Conservation (phyloP, 2,113 vertebrate species). For the Poicephalus gulielmi region DNA sequence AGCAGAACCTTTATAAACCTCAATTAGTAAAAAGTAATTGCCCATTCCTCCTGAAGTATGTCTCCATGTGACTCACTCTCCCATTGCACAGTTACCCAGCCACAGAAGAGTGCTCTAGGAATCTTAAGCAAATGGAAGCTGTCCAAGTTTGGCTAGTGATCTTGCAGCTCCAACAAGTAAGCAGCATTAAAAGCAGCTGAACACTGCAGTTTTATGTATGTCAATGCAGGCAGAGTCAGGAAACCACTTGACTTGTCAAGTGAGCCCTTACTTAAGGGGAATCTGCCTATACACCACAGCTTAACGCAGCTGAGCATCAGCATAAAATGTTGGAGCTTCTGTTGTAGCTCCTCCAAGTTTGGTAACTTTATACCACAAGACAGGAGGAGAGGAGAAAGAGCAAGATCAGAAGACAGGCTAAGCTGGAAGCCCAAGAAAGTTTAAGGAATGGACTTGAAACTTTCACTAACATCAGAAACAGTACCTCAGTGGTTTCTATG, state of each 20-base stretch:
- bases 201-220: neutral
- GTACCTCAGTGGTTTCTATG: neutral
- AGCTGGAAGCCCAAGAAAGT: neutral
- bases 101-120: neutral
- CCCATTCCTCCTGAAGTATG: neutral
- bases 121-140: neutral
- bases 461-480: neutral
- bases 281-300: neutral
- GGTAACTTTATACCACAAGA: neutral
- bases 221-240: neutral
- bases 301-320: neutral
- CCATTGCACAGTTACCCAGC: neutral
- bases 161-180: neutral
- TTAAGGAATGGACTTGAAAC: neutral
- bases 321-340: neutral
- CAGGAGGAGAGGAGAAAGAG: neutral
- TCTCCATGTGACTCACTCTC: neutral
- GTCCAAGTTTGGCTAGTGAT: neutral
- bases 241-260: neutral
- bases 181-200: neutral
- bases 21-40: neutral
- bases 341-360: accelerated
- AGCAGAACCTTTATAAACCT: neutral
- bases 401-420: neutral
- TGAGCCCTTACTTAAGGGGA: neutral